Base-by-base conservation (phyloP, 2,113 vertebrate species). In the Bubo bubo region DNA sequence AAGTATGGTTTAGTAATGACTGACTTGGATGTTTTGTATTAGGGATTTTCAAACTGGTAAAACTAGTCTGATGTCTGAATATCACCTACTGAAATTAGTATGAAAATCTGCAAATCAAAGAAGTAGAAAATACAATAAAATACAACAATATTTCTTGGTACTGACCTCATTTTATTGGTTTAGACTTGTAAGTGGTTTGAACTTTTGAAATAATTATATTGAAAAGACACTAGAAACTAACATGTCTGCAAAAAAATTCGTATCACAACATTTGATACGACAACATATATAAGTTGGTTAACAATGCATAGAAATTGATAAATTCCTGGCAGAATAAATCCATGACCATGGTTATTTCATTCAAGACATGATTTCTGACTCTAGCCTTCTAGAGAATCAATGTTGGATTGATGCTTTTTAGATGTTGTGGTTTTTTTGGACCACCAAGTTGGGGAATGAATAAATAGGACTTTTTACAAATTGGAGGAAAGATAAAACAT, bases 161-260 rank as follows among this genome's bases (percentile, higher is more conserved):
- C 75, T 90, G 82, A 91, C 90, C 64, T 94, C 59, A 71, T 79
- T 82, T 87, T 76, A 26, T 32, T 86, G 55, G 45, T 96, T 93
- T 60, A 73, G 73, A 79, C 15, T 68, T 75, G 6, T 28, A 71
- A 76, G 71, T 47, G 34, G 28, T 80, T 88, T 91, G 41, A n/a
- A 58, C 52, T 88, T 87, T 88, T 41, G 39, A 81, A 94, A 94
- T 37, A 52, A 79, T 93, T 86, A 60, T 75, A 77, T 86, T 84
- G 73, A 83, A 92, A 94, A 92, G 75, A 82, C 63, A 56, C 60
- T 84, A 49, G 81, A 90, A 83, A 79, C 60, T 91, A 95, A 95
- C 56, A 91, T 58, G 32, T 60, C 18, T 96, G 68, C 14, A 4
- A 79, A 67, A 60, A 75, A 83, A 94, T n/a, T 4, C 26, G n/a